Evolutionary conservation across 2,888 invertebrate species (phyloP), one percentile per base, ranked within the genome.

Genomic region (Diploptera punctata): DNA sequence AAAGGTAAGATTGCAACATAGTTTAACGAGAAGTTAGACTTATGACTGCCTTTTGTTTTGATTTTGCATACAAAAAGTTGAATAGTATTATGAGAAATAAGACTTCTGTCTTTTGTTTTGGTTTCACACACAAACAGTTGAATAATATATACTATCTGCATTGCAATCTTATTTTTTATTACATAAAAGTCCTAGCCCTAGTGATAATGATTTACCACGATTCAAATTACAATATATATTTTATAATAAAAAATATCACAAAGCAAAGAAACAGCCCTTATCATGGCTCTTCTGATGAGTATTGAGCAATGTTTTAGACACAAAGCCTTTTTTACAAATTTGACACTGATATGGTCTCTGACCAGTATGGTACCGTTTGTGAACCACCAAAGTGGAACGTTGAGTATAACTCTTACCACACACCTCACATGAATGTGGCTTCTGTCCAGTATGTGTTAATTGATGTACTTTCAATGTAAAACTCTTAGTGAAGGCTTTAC

Each of bases 361-460:
- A 3, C 67, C 72, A 29, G 71, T 71, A 18, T 72, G 72, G 31
- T 72, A 72, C 10, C 72, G 82, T 80, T 87, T 84, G 80, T 89
- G 89, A 74, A 88, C 87, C 77, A 87, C 86, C 69, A 89, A 84
- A 49, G 88, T 88, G 73, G 87, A 87, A 2, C 87, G 84, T 81
- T 88, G 88, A 68, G 85, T 86, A 82, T 89, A 89, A 44, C 86
- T 86, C 80, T 88, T 89, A n/a, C 87, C 87, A 81, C 89, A 89
- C 79, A 85, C 84, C 74, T 86, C 82, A 80, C 89, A 89, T 73
- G 86, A 84, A 81, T 88, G 87, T 44, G 89, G 89, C 80, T 87
- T 87, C 81, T 88, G 88, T 0, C 88, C 88, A 0, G 86, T 87
- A 81, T 89, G 89, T 67, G 87, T 87, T 54, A 88, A 83, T 81